These are phyloP conservation scores for Formica exsecta DNA, from an alignment of 1,140 invertebrate genomes.

Conservation along the genomic window DNA sequence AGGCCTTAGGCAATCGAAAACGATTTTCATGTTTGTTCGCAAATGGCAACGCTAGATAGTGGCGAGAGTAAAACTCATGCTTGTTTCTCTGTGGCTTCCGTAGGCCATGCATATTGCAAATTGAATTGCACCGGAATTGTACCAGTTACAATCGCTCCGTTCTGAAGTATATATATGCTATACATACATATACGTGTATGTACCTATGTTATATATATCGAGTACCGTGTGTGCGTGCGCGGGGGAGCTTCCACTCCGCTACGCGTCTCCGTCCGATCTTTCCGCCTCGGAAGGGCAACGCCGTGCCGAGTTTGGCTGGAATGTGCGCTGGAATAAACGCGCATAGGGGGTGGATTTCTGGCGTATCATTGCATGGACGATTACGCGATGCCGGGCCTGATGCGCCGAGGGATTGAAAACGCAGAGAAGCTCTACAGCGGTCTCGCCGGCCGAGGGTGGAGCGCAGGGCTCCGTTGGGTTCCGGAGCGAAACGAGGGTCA, in stretches of 20 bases:
- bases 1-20: slow-evolving; percentile 3
- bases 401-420: slow-evolving; percentile 32
- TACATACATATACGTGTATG: not conserved
- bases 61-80: not conserved
- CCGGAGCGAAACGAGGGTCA: slow-evolving; percentile 49
- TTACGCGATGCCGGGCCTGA: slow-evolving; percentile 55
- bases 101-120: slow-evolving; percentile 15
- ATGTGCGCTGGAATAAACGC: slow-evolving; percentile 58
- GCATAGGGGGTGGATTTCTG: slow-evolving; percentile 66
- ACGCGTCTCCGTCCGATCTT: slow-evolving; percentile 24
- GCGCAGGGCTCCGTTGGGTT: slow-evolving; percentile 16
- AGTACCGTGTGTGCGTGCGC: not conserved
- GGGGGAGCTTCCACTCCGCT: slow-evolving; percentile 17
- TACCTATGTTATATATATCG: not conserved
- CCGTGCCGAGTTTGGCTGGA: slow-evolving; percentile 34
- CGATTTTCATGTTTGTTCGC: not conserved
- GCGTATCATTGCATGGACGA: slow-evolving; percentile 72
- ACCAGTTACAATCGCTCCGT: not conserved
- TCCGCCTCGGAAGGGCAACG: slow-evolving; percentile 31
- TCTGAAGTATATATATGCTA: not conserved
- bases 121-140: slow-evolving; percentile 14
- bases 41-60: not conserved
- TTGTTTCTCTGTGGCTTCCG: not conserved
- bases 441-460: slow-evolving; percentile 62
- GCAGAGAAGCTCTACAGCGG: slow-evolving; percentile 19